A percentile compares a stretch with the other conserved stretches of the same genome.
These are phyloP conservation scores for Syngnathus scovelli DNA, from an alignment of 2,113 vertebrate genomes.

Conservation along the genomic window DNA sequence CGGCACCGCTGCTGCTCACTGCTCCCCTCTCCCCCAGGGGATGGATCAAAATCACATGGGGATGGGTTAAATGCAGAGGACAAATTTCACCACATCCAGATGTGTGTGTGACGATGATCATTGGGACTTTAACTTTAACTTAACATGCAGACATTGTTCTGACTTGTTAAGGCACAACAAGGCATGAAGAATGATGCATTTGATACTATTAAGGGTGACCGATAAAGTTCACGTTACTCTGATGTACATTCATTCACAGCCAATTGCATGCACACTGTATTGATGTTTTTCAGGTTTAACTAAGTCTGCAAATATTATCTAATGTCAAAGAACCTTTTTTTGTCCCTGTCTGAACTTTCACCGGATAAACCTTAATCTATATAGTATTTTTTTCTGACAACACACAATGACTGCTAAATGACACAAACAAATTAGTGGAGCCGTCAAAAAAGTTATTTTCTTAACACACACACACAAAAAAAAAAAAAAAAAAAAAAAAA, in stretches of 20 bases:
- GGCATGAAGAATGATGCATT: neutral
- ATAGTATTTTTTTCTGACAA: neutral
- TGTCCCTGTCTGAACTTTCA: conserved; percentile 25
- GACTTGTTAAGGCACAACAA: neutral
- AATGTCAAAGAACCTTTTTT: conserved; percentile 14
- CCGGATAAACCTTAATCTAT: conserved; percentile 37
- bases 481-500: neutral
- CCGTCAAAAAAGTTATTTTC: neutral
- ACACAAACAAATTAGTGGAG: neutral
- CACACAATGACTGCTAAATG: neutral
- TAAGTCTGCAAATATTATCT: conserved; percentile 27
- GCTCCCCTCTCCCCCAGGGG: too few relatives aligned
- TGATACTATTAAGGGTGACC: neutral
- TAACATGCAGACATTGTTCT: too few relatives aligned
- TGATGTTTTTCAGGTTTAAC: conserved; percentile 1
- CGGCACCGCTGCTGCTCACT: too few relatives aligned
- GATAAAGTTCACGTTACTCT: neutral
- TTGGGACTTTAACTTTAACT: too few relatives aligned
- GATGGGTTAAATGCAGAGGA: too few relatives aligned
- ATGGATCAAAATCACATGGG: too few relatives aligned
- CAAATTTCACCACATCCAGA: too few relatives aligned
- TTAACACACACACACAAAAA: too few relatives aligned
- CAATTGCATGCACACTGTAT: neutral
- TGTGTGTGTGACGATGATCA: too few relatives aligned
- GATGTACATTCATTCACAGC: conserved; percentile 9